Evolutionary conservation across 2,797 vertebrate genomes (phyloP).

Genomic region (Gallinago solitaria): DNA sequence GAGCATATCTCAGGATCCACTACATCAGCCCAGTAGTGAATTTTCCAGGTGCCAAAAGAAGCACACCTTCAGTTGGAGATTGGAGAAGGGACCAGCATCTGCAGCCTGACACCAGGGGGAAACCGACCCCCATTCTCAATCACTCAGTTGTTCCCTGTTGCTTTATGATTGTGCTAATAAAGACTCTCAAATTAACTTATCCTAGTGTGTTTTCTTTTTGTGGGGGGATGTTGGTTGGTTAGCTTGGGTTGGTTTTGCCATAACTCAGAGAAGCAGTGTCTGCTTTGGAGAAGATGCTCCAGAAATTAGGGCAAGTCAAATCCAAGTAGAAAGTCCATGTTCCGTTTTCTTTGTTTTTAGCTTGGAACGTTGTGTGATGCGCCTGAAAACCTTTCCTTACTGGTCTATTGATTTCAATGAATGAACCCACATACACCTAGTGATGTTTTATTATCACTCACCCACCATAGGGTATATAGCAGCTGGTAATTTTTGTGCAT

Average conservation of each 20-base stretch:
- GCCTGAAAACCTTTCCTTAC: background rate
- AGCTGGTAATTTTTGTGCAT: conserved; percentile 50
- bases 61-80: background rate
- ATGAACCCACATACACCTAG: background rate
- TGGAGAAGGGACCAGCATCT: background rate
- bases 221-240: background rate
- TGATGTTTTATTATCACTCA: conserved; percentile 37
- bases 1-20: background rate
- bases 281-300: background rate
- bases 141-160: background rate
- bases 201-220: background rate
- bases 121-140: background rate
- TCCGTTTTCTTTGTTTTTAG: background rate
- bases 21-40: background rate
- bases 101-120: background rate
- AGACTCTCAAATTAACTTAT: background rate
- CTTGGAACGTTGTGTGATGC: background rate
- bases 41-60: background rate
- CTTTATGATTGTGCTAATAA: background rate
- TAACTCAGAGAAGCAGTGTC: background rate
- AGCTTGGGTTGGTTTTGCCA: background rate
- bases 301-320: background rate
- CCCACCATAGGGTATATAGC: background rate
- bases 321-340: background rate
- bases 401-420: background rate